A percentile compares a stretch with the other conserved stretches of the same genome.
Evolutionary conservation across 2,797 vertebrate species (phyloP).

Genomic region (Lacerta bilineata): DNA sequence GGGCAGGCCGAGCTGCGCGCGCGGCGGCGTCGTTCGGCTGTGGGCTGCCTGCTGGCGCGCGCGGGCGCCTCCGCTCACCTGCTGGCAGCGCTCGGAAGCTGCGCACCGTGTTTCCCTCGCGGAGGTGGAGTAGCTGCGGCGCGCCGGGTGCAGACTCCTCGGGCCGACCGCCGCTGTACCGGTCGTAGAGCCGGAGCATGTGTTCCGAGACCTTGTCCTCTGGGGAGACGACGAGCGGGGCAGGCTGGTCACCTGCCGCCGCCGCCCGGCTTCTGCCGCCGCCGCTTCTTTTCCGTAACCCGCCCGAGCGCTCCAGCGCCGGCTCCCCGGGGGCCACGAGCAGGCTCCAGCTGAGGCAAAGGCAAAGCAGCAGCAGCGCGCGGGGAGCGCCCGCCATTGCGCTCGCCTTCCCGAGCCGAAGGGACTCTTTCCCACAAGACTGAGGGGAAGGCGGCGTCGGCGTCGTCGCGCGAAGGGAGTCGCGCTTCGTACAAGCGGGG

Average conservation of each 20-base stretch:
- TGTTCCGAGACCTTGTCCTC: conserved; percentile 89
- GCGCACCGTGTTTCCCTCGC: conserved; percentile 92
- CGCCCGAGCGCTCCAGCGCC: conserved; percentile 70
- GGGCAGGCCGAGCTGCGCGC: too few species aligned
- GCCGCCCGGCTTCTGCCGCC: background rate
- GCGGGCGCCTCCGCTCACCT: conserved; percentile 70
- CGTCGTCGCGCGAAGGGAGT: too few species aligned
- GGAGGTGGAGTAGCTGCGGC: conserved; percentile 69
- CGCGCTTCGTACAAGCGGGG: background rate
- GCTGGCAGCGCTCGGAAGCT: conserved; percentile 79
- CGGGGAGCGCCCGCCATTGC: conserved; percentile 82
- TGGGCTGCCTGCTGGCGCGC: background rate
- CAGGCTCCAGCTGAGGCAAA: conserved; percentile 86
- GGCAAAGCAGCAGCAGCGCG: conserved; percentile 77
- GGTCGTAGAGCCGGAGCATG: conserved; percentile 92
- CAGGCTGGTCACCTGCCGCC: conserved; percentile 44
- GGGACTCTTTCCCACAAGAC: too few species aligned
- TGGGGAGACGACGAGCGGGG: conserved; percentile 45
- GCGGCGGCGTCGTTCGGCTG: background rate
- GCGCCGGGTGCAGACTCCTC: background rate
- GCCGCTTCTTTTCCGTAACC: background rate
- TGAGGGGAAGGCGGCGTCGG: too few species aligned
- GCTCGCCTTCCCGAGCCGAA: background rate
- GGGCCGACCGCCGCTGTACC: conserved; percentile 80
- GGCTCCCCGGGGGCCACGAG: conserved; percentile 77